phyloP scores from a whole-genome alignment of 2,888 invertebrate genomes.

The Atethmia centrago region DNA sequence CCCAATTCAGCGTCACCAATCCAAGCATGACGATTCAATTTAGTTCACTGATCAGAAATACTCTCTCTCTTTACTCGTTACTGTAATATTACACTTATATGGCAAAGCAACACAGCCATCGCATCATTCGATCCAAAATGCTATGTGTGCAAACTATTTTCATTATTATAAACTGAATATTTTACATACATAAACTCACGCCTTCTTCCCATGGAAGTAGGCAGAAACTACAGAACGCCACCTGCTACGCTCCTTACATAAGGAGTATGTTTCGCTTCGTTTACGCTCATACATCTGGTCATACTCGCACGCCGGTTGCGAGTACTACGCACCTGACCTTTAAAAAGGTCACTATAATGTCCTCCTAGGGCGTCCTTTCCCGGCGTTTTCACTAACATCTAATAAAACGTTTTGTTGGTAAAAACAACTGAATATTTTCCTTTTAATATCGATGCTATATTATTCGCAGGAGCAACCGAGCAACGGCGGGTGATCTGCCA shows the following conservation, averaged over 20 bases:
- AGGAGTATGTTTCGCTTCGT: background rate
- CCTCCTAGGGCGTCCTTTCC: background rate
- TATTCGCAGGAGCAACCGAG: constrained; percentile 84
- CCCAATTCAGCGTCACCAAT: too few relatives aligned
- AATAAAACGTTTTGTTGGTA: too few relatives aligned
- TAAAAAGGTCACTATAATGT: background rate
- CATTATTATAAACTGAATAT: background rate
- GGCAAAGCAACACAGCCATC: background rate
- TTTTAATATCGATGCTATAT: background rate
- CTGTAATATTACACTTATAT: background rate
- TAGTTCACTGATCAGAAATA: too few relatives aligned
- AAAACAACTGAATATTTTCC: background rate
- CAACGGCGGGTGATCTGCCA: constrained; percentile 83
- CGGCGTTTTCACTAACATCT: too few relatives aligned
- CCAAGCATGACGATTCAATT: too few relatives aligned
- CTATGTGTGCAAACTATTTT: background rate
- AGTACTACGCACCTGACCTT: background rate
- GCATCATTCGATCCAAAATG: background rate
- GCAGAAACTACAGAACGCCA: background rate
- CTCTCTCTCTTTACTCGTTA: too few relatives aligned
- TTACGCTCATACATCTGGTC: background rate
- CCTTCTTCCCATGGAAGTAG: background rate
- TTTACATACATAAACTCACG: background rate
- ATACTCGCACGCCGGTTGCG: background rate
- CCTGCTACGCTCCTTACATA: background rate